Conservation (phyloP, 2,113 vertebrate genomes). For the Laticauda colubrina region DNA sequence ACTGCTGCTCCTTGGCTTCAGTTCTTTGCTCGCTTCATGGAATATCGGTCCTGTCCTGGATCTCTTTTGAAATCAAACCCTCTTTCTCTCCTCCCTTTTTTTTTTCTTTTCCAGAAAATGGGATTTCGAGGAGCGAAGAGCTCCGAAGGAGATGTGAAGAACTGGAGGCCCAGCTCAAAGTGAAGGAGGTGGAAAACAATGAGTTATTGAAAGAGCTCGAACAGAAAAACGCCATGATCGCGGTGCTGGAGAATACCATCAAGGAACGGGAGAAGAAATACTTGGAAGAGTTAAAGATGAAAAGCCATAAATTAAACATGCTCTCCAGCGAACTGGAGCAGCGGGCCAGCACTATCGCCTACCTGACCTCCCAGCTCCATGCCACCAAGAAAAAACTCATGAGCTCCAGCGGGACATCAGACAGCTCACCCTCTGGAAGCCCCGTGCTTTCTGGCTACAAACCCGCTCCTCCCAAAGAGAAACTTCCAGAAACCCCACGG, state of each 20-base stretch:
- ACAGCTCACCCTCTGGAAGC: conserved; percentile 81
- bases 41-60: fast-evolving
- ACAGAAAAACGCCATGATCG: conserved; percentile 89
- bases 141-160: conserved; percentile 86
- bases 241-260: conserved; percentile 91
- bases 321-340: conserved; percentile 94
- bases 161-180: conserved; percentile 87
- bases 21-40: neutral
- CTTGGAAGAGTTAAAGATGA: conserved; percentile 94
- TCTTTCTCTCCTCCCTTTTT: neutral
- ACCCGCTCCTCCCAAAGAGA: conserved; percentile 85
- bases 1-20: neutral
- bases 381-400: conserved; percentile 89
- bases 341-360: conserved; percentile 90
- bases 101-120: conserved; percentile 52
- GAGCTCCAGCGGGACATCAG: conserved; percentile 73
- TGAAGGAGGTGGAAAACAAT: conserved; percentile 85
- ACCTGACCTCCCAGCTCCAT: conserved; percentile 93
- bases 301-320: conserved; percentile 91
- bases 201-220: conserved; percentile 87
- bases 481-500: conserved; percentile 80
- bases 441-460: conserved; percentile 80
- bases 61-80: neutral
- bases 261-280: conserved; percentile 94
- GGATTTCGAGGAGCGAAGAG: conserved; percentile 77